A percentile compares a stretch with the other conserved stretches of the same genome.
Conservation (phyloP, 2,797 vertebrate genomes). For the Zalophus californianus region DNA sequence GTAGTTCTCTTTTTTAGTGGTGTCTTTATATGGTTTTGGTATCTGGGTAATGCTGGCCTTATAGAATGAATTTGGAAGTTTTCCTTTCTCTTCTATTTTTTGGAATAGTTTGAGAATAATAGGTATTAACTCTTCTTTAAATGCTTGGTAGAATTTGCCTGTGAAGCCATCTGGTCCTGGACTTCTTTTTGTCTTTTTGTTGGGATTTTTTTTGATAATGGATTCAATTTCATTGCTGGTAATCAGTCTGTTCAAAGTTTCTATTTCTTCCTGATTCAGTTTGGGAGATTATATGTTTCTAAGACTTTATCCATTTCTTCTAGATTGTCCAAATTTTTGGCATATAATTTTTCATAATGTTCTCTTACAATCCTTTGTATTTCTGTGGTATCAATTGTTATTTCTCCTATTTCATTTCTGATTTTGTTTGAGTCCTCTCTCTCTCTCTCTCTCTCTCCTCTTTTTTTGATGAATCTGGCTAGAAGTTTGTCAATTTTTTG, state of each 20-base stretch:
- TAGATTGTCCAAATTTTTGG: neutral
- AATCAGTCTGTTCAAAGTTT: neutral
- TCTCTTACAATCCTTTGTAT: neutral
- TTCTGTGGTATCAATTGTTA: neutral
- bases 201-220: neutral
- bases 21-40: neutral
- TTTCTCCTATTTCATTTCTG: neutral
- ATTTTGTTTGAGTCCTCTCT: neutral
- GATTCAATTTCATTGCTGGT: neutral
- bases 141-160: neutral
- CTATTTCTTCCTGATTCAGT: neutral
- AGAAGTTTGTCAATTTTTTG: neutral
- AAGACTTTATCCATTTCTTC: neutral
- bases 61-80: neutral
- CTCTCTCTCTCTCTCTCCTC: no score
- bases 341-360: neutral
- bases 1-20: neutral
- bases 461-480: neutral
- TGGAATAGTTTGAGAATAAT: neutral
- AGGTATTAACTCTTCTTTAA: neutral
- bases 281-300: neutral
- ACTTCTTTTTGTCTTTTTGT: neutral
- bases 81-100: neutral
- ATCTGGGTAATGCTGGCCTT: neutral
- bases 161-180: neutral